Evolutionary conservation across 2,888 invertebrate genomes (phyloP).

Genomic region (Dugesia japonica): DNA sequence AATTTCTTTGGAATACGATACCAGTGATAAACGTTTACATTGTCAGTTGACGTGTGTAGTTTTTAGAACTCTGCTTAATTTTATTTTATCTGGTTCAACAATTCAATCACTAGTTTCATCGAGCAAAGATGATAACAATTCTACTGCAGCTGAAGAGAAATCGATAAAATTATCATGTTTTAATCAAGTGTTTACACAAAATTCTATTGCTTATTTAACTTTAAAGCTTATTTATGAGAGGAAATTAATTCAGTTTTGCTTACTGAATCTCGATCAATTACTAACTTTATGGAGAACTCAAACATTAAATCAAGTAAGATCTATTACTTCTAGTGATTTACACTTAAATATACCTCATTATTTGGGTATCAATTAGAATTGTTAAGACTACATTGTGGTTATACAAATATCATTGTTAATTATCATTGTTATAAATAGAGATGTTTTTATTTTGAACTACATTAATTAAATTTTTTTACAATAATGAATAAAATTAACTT

Average conservation of each 20-base stretch:
- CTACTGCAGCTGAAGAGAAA: not conserved
- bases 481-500: too few relatives aligned
- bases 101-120: not conserved
- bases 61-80: not conserved
- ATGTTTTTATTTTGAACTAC: too few relatives aligned
- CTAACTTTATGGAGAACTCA: not conserved
- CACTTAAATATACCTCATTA: too few relatives aligned
- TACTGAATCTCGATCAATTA: not conserved
- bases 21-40: not conserved
- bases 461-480: too few relatives aligned
- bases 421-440: too few relatives aligned
- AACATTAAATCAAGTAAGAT: not conserved
- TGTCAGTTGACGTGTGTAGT: not conserved
- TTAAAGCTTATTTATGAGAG: not conserved
- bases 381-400: too few relatives aligned
- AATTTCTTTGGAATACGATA: not conserved
- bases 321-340: not conserved
- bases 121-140: not conserved
- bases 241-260: not conserved
- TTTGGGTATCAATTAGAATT: too few relatives aligned
- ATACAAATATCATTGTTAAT: too few relatives aligned
- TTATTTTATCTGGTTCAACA: not conserved
- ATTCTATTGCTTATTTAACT: conserved; percentile 5
- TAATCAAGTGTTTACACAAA: not conserved
- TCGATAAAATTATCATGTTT: not conserved